A percentile compares a stretch with the other conserved stretches of the same genome.
phyloP scores from a whole-genome alignment of 2,113 vertebrate species.

The Romanogobio albipinnatus region DNA sequence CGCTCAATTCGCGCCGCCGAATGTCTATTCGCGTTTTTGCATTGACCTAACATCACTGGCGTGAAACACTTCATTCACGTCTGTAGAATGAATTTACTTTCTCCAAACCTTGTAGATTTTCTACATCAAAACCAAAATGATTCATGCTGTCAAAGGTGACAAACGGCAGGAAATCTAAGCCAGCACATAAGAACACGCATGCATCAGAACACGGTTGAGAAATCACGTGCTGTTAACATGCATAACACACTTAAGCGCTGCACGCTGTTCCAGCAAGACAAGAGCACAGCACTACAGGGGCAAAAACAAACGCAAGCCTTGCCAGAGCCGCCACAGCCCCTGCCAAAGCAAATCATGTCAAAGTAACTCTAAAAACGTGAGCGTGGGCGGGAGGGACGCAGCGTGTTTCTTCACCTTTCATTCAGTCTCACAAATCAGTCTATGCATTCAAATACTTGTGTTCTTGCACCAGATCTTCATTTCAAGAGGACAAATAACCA shows the following conservation, averaged over 20 bases:
- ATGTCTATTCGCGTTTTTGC: too few species aligned
- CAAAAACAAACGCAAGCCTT: neutral
- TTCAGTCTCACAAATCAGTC: neutral
- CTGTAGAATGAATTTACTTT: too few species aligned
- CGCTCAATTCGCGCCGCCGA: too few species aligned
- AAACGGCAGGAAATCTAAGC: constrained; percentile 9
- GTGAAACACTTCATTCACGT: too few species aligned
- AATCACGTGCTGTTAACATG: neutral
- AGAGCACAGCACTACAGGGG: neutral
- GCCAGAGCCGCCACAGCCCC: constrained; percentile 3
- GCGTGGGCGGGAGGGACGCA: neutral
- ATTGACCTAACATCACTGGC: too few species aligned
- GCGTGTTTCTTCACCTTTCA: constrained; percentile 6
- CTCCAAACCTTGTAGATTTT: neutral
- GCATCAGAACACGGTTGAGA: neutral
- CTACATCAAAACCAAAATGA: neutral
- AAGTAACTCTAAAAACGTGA: neutral
- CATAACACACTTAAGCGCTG: neutral
- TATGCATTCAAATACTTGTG: neutral
- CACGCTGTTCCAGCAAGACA: constrained; percentile 7
- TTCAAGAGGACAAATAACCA: neutral
- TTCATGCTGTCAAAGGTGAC: neutral
- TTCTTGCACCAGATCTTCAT: neutral
- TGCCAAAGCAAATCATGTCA: constrained; percentile 39
- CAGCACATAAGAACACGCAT: neutral